Conservation (phyloP, 2,113 vertebrate species). For the Xiphophorus maculatus region DNA sequence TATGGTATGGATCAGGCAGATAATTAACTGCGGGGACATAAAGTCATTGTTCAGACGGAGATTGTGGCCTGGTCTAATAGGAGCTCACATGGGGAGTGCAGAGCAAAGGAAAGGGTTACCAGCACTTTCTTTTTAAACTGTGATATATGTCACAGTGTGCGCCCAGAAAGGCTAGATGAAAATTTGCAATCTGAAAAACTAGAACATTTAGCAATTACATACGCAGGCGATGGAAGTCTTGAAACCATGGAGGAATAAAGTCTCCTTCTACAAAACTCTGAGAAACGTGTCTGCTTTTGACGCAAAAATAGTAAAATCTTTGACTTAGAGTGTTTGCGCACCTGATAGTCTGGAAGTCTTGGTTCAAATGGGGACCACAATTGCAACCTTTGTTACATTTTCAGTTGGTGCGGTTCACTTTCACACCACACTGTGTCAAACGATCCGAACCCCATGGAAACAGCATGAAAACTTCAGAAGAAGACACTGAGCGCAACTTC, state of each 20-base stretch:
- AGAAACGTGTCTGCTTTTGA: not conserved
- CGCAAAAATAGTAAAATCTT: not conserved
- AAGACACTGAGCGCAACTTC: too few species aligned
- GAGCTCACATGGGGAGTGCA: slow-evolving; percentile 36
- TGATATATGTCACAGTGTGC: not conserved
- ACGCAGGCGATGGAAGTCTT: not conserved
- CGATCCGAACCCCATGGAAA: too few species aligned
- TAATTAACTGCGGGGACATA: slow-evolving; percentile 71
- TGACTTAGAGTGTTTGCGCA: not conserved
- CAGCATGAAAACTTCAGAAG: too few species aligned
- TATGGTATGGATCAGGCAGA: slow-evolving; percentile 71
- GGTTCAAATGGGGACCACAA: too few species aligned
- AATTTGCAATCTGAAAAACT: not conserved
- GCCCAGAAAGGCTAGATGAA: not conserved
- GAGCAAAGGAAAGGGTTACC: slow-evolving; percentile 39
- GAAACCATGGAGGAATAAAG: not conserved
- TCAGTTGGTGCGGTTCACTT: too few species aligned
- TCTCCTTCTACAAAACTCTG: not conserved
- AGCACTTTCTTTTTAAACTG: slow-evolving; percentile 6
- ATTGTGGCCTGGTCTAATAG: slow-evolving; percentile 48
- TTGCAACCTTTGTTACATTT: too few species aligned
- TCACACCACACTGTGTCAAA: too few species aligned
- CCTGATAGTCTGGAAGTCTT: too few species aligned
- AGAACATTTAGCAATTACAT: not conserved
- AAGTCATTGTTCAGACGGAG: slow-evolving; percentile 71